Evolutionary conservation across 2,797 vertebrate species (phyloP), one percentile per base, ranked within the genome.

Genomic region (Sylvia borin): DNA sequence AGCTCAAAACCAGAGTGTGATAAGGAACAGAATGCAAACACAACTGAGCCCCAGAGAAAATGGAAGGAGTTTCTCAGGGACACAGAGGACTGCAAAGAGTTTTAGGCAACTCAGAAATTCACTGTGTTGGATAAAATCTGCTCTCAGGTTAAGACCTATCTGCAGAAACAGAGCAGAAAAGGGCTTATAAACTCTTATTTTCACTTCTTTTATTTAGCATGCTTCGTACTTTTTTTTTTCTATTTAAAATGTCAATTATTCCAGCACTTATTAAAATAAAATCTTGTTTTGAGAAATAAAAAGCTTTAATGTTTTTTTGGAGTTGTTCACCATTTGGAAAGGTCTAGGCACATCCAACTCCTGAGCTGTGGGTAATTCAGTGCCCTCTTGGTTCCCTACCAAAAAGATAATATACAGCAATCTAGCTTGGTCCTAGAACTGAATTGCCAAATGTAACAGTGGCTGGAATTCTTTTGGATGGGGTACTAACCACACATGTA

Each of bases 91-190:
- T 60, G 8, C 45, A 43, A 17, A 24, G 45, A 90, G 36, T 51
- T 90, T 85, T 60, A 82, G 19, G 13, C 58, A 91, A 82, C 71
- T 82, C 86, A 76, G 61, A 95, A 92, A 89, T 80, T 45, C 40
- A 64, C 9, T 0, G 0, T 85, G 32, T 26, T 71, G 48, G 32
- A 76, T 61, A 93, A 87, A 87, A 82, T 51, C 45, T 67, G 16
- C 51, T 87, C 32, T 54, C 6, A 8, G 40, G 26, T 91, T 92
- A 94, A 93, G 48, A 70, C 4, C 5, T 40, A 73, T 24, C 32
- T 68, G 32, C 57, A 94, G 65, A 88, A 91, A 94, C 20, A 64
- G 21, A 92, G 40, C 19, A 89, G 36, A 50, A 93, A 79, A 21
- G 15, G 79, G 6, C 22, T 89, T 20, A 64, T 19, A 60, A 64